These are phyloP conservation scores for Drosophila buzzatii DNA, from an alignment of 2,888 invertebrate species.

Conservation along the genomic window DNA sequence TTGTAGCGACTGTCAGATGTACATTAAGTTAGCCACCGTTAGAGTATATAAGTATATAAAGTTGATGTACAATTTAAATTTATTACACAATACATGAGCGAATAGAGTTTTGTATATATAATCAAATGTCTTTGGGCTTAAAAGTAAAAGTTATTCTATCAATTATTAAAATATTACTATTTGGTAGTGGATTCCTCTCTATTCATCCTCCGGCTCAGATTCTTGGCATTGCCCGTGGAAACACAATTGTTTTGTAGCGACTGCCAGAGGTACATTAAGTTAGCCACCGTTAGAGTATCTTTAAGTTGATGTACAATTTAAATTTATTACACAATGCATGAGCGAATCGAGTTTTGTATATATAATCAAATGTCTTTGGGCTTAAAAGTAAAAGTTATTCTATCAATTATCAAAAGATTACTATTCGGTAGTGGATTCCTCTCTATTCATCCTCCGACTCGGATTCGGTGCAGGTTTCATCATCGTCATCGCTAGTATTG, in stretches of 20 bases:
- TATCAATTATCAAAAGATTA: not conserved
- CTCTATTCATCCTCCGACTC: constrained; percentile 40
- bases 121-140: not conserved
- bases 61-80: not conserved
- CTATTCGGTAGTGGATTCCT: not conserved
- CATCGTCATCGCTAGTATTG: constrained; percentile 50
- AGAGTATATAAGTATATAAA: not conserved
- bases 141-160: not conserved
- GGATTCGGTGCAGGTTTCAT: constrained; percentile 40
- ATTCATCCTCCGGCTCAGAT: constrained; percentile 40
- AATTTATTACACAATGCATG: not conserved
- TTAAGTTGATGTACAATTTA: not conserved
- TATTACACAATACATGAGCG: not conserved
- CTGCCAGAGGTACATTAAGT: too few species aligned
- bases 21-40: not conserved
- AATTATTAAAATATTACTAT: not conserved
- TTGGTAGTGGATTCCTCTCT: not conserved
- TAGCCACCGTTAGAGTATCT: not conserved
- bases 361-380: not conserved
- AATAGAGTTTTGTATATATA: not conserved
- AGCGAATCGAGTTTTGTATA: not conserved
- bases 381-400: not conserved
- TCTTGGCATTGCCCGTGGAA: too few species aligned
- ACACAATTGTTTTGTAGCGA: too few species aligned
- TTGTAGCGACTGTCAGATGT: not conserved